Conservation (phyloP, 2,888 invertebrate species). For the Melieria omissa region DNA sequence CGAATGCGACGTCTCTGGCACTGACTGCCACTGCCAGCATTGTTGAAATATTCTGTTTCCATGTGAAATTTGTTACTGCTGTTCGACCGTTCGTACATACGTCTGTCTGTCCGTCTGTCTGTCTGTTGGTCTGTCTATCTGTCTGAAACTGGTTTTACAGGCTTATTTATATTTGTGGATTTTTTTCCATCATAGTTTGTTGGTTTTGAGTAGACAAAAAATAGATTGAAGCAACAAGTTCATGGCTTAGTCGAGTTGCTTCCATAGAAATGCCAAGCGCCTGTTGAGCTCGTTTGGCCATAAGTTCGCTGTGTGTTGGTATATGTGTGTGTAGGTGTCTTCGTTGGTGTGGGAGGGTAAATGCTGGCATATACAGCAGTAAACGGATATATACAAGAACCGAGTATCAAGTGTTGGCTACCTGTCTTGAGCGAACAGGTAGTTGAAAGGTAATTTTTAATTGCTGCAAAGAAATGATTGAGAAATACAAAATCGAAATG, state of each 20-base stretch:
- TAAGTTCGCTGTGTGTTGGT: not conserved
- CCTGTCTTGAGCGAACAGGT: conserved; percentile 1
- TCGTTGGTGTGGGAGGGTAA: not conserved
- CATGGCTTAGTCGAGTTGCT: conserved; percentile 44
- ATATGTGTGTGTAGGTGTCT: conserved; percentile 5
- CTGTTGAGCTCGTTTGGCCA: not conserved
- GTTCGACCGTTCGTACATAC: not conserved
- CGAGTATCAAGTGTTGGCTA: not conserved
- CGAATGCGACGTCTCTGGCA: not conserved
- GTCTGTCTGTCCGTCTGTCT: not conserved
- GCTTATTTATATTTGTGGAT: conserved; percentile 32
- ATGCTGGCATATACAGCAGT: no score
- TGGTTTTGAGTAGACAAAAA: not conserved
- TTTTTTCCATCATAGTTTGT: not conserved
- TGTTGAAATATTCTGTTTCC: conserved; percentile 34
- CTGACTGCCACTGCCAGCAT: conserved; percentile 3
- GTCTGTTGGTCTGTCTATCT: not conserved
- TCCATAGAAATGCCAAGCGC: conserved; percentile 27
- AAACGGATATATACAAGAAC: no score
- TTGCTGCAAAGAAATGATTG: no score
- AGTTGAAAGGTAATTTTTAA: not conserved
- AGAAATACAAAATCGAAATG: no score
- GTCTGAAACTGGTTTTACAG: conserved; percentile 47
- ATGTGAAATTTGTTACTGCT: conserved; percentile 32
- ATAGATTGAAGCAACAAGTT: conserved; percentile 43